A percentile compares a stretch with the other conserved stretches of the same genome.
These are phyloP conservation scores for Allygus modestus DNA, from an alignment of 2,888 invertebrate genomes.

Conservation along the genomic window DNA sequence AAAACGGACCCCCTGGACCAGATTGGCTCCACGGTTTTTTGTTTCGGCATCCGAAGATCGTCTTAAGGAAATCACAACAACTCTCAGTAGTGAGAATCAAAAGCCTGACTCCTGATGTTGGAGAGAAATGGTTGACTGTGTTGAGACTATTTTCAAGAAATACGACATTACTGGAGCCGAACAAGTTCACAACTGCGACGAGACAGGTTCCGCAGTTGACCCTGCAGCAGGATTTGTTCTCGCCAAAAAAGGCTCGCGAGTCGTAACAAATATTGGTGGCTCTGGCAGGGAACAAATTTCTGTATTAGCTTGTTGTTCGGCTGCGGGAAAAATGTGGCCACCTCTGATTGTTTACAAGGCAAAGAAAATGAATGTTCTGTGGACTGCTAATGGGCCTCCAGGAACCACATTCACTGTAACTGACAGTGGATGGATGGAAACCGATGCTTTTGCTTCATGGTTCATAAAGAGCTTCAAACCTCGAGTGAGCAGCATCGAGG, in stretches of 20 bases:
- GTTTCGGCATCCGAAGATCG: background rate
- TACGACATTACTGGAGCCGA: slow-evolving; percentile 10
- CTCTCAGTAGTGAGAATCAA: slow-evolving; percentile 12
- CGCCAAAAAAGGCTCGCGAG: slow-evolving; percentile 18
- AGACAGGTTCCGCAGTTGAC: slow-evolving; percentile 21
- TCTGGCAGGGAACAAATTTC: slow-evolving; percentile 44
- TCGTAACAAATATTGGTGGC: slow-evolving; percentile 10
- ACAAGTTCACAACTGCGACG: slow-evolving; percentile 35
- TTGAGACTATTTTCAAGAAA: slow-evolving; percentile 26
- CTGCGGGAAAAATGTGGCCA: slow-evolving; percentile 50
- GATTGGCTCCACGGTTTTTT: slow-evolving; percentile 25
- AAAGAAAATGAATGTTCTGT: slow-evolving; percentile 4
- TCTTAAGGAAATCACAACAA: slow-evolving; percentile 23
- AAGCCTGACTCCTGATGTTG: slow-evolving; percentile 36
- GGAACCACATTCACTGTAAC: slow-evolving; percentile 17
- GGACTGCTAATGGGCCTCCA: slow-evolving; percentile 26
- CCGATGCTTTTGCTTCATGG: slow-evolving; percentile 37
- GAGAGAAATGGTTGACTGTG: slow-evolving; percentile 23
- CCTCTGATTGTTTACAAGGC: slow-evolving; percentile 24
- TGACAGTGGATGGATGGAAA: slow-evolving; percentile 45
- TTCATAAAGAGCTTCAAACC: background rate
- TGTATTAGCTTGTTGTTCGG: slow-evolving; percentile 27
- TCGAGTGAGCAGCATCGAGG: background rate
- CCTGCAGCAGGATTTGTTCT: slow-evolving; percentile 23
- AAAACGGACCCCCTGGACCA: slow-evolving; percentile 18